Evolutionary conservation across 2,797 vertebrate genomes (phyloP), one percentile per base, ranked within the genome.

Genomic region (Synaphobranchus kaupii): DNA sequence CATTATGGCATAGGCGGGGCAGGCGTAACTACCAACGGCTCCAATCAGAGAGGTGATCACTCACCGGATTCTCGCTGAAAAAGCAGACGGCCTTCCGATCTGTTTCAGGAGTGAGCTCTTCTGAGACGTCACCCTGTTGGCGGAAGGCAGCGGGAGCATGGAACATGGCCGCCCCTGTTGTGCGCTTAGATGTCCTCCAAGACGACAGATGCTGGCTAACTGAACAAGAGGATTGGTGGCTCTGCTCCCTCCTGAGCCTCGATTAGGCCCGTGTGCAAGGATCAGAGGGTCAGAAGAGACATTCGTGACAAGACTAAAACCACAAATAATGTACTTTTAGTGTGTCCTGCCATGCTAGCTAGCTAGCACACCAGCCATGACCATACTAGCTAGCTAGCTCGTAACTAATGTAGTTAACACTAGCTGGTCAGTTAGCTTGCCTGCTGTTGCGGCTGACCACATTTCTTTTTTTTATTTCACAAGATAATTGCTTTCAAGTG

Each of bases 151-250:
- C 12, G 9, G 9, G 85, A n/a, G n/a, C n/a, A n/a, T n/a, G n/a
- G n/a, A 73, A 31, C 39, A 66, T 73, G n/a, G 31, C 12, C 0
- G 71, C 71, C 31, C 15, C 13, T 12, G 17, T 7, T 7, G 39
- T 44, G 1, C 4, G 39, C 22, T 63, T 7, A 1, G 31, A 56
- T n/a, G 52, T 58, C 13, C 25, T 28, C n/a, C 71, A 39, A 15
- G 25, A 47, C 39, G 80, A 93, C 95, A 94, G 94, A 93, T 94
- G 93, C 91, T 92, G 89, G 92, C 90, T 90, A 90, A 80, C 88
- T 93, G 89, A 94, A 93, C 92, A 93, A 94, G 91, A 91, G 94
- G 95, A 94, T 95, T 89, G 88, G 89, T 87, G 88, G 92, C 92
- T 93, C 89, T 91, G 84, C 31, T 84, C 86, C 63, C 28, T 83